These are phyloP conservation scores for Ridgeia piscesae DNA, from an alignment of 1,140 invertebrate species.

Conservation along the genomic window DNA sequence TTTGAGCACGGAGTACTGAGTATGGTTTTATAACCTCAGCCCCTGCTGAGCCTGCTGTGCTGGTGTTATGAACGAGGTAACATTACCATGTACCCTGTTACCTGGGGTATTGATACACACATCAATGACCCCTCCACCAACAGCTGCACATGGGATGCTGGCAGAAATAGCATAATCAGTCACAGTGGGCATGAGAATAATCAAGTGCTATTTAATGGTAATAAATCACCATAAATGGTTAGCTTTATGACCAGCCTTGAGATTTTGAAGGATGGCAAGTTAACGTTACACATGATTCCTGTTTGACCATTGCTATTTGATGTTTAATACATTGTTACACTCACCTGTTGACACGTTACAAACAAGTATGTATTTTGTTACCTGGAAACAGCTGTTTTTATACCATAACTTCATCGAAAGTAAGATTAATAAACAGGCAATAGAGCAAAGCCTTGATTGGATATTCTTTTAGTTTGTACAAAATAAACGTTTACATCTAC, in stretches of 20 bases:
- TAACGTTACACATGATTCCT: neutral
- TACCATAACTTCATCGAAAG: neutral
- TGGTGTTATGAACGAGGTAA: neutral
- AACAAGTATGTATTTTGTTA: no score
- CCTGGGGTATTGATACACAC: constrained; percentile 13
- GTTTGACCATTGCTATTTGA: neutral
- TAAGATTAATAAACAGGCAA: neutral
- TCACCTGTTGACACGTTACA: neutral
- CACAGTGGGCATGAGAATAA: neutral
- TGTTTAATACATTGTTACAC: neutral
- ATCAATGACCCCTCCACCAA: neutral
- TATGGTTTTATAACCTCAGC: no score
- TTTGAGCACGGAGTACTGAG: no score
- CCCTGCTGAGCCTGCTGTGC: neutral
- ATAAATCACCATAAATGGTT: neutral
- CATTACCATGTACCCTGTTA: constrained; percentile 2
- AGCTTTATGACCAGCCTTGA: neutral
- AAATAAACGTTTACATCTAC: neutral
- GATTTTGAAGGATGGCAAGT: constrained; percentile 25
- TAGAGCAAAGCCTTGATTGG: neutral
- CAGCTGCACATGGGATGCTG: neutral
- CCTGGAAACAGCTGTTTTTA: no score
- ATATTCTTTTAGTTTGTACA: neutral
- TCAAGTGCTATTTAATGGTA: constrained; percentile 7
- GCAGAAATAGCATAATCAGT: neutral